Evolutionary conservation across 2,888 invertebrate species (phyloP).

Genomic region (Heliconius erato): DNA sequence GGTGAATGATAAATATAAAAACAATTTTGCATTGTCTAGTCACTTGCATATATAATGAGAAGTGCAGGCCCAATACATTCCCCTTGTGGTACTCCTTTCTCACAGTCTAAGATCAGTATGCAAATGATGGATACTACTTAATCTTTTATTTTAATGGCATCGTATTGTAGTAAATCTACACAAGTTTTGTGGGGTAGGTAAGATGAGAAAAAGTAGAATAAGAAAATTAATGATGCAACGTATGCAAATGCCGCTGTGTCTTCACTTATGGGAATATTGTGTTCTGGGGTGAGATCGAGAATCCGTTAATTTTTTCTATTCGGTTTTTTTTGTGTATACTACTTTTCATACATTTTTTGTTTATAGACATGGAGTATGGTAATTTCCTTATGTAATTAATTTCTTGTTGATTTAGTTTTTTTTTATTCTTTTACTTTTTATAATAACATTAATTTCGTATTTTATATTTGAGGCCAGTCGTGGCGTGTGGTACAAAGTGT

Average conservation of each 20-base stretch:
- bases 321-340: slow-evolving; percentile 1
- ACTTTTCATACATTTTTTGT: slow-evolving; percentile 11
- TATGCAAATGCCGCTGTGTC: slow-evolving; percentile 77
- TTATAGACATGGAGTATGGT: neutral
- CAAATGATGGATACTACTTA: slow-evolving; percentile 78
- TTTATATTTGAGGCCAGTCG: too few relatives aligned
- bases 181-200: slow-evolving; percentile 69
- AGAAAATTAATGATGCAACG: slow-evolving; percentile 79
- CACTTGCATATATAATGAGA: slow-evolving; percentile 69
- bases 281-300: slow-evolving; percentile 47
- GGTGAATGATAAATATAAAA: slow-evolving; percentile 80
- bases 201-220: slow-evolving; percentile 65
- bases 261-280: slow-evolving; percentile 72
- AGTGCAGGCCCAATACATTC: slow-evolving; percentile 64
- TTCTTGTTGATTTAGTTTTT: neutral
- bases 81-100: slow-evolving; percentile 77
- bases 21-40: slow-evolving; percentile 80
- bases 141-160: slow-evolving; percentile 86
- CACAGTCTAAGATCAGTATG: slow-evolving; percentile 77
- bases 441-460: too few relatives aligned
- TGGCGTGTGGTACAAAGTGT: too few relatives aligned
- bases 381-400: neutral
- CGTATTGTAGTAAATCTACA: slow-evolving; percentile 81
- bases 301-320: slow-evolving; percentile 50
- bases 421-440: neutral